phyloP scores from a whole-genome alignment of 2,797 vertebrate genomes.

The Epinephelus awoara region DNA sequence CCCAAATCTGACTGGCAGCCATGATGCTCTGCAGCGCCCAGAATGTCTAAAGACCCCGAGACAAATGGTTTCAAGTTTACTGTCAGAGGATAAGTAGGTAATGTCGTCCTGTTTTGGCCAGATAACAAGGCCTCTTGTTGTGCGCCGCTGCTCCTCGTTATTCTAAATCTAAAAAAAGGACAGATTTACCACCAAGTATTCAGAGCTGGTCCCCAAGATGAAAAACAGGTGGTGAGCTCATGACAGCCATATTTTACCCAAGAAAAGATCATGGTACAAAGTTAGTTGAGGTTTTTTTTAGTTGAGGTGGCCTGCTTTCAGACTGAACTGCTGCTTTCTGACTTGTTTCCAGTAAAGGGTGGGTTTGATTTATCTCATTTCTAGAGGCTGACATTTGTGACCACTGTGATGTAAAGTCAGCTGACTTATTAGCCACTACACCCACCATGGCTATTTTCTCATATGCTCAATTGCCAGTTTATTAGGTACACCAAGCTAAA shows the following conservation, averaged over 20 bases:
- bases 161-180: conserved; percentile 48
- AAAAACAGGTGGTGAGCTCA: conserved; percentile 33
- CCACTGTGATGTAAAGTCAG: neutral
- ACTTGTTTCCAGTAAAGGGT: no score
- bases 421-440: neutral
- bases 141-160: conserved; percentile 12
- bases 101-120: conserved; percentile 48
- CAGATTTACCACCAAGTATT: conserved; percentile 46
- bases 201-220: conserved; percentile 40
- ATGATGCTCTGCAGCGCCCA: conserved; percentile 38
- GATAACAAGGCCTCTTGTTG: conserved; percentile 58
- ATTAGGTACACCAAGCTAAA: no score
- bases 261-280: neutral
- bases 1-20: conserved; percentile 64
- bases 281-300: neutral
- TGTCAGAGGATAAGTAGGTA: conserved; percentile 48
- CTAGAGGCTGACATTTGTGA: neutral
- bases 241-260: conserved; percentile 25
- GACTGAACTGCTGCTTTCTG: neutral
- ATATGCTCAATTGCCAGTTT: no score
- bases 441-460: neutral
- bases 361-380: neutral
- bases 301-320: conserved; percentile 6
- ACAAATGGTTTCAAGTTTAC: conserved; percentile 64
- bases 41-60: conserved; percentile 51